Evolutionary conservation across 1,140 invertebrate species (phyloP).

Genomic region (Listronotus oregonensis): DNA sequence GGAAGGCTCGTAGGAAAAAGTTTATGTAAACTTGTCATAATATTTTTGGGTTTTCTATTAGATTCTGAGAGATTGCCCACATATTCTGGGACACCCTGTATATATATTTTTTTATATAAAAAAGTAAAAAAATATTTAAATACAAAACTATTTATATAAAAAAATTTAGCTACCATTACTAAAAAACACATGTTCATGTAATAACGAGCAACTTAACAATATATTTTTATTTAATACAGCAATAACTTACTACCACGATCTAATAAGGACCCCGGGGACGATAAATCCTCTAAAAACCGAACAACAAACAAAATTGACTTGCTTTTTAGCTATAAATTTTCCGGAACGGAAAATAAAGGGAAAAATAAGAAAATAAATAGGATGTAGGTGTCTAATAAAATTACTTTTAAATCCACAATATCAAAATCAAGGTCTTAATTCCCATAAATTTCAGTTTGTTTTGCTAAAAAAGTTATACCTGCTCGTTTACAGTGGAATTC

Average conservation of each 20-base stretch:
- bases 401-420: not conserved
- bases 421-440: slow-evolving; percentile 2
- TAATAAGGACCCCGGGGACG: slow-evolving; percentile 6
- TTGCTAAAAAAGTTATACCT: not conserved
- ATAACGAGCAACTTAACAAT: slow-evolving; percentile 2
- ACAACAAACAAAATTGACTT: not conserved
- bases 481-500: not conserved
- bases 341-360: not conserved
- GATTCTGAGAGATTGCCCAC: too few species aligned
- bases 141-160: too few species aligned
- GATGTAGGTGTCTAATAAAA: slow-evolving; percentile 1
- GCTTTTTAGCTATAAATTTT: slow-evolving; percentile 1
- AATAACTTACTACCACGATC: not conserved
- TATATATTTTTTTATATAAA: too few species aligned
- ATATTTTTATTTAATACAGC: slow-evolving; percentile 4
- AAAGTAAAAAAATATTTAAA: too few species aligned
- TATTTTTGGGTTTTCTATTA: too few species aligned
- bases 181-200: too few species aligned
- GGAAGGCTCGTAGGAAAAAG: too few species aligned
- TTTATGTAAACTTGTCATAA: too few species aligned
- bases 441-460: not conserved
- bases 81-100: too few species aligned
- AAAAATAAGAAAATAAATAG: slow-evolving; percentile 2
- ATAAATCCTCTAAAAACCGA: slow-evolving; percentile 10
- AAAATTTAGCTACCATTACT: too few species aligned